phyloP scores from a whole-genome alignment of 2,113 vertebrate genomes.

The Colistium nudipinnis region DNA sequence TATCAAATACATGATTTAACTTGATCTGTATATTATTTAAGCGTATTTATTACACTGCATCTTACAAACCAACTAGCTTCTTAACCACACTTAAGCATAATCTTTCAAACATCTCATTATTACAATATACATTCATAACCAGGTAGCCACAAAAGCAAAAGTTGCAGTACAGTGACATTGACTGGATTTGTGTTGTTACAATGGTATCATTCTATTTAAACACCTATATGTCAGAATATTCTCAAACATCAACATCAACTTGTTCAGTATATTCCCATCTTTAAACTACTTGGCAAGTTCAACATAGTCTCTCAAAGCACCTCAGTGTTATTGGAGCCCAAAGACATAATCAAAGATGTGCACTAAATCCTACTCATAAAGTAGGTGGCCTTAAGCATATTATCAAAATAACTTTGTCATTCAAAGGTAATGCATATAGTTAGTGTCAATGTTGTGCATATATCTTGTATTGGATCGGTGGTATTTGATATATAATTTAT shows the following conservation, averaged over 20 bases:
- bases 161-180: too few species aligned
- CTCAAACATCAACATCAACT: background rate
- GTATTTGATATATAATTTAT: slow-evolving; percentile 33
- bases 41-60: too few species aligned
- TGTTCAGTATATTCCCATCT: background rate
- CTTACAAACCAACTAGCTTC: too few species aligned
- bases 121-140: too few species aligned
- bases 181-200: background rate
- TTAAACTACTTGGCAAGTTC: background rate
- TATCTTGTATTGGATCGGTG: slow-evolving; percentile 9
- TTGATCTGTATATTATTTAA: too few species aligned
- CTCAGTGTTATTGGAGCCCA: background rate
- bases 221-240: background rate
- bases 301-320: background rate
- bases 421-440: slow-evolving; percentile 17
- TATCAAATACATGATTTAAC: too few species aligned
- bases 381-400: background rate
- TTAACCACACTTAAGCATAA: too few species aligned
- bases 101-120: too few species aligned
- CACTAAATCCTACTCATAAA: background rate
- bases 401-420: background rate
- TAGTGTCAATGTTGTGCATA: background rate
- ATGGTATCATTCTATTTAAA: background rate
- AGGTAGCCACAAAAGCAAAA: background rate
- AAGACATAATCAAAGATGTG: too few species aligned